These are phyloP conservation scores for Chlamydotis undulata DNA, from an alignment of 2,113 vertebrate species.

Conservation along the genomic window DNA sequence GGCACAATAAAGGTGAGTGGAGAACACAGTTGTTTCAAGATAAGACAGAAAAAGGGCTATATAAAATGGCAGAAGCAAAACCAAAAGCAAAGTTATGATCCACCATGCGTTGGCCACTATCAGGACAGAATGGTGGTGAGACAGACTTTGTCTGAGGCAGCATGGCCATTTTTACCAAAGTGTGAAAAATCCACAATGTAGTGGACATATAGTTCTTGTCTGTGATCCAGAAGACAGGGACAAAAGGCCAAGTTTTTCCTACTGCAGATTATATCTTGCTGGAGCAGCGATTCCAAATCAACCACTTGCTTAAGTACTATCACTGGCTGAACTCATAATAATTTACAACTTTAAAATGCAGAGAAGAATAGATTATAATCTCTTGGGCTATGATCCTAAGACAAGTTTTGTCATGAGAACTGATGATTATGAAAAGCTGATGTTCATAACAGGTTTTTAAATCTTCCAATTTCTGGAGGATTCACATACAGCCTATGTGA, in stretches of 20 bases:
- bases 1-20: background rate
- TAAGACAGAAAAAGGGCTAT: background rate
- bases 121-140: background rate
- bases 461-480: background rate
- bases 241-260: background rate
- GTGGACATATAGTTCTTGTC: background rate
- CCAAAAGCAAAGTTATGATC: background rate
- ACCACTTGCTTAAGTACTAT: background rate
- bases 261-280: background rate
- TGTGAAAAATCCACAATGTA: background rate
- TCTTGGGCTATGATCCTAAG: background rate
- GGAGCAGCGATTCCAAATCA: background rate
- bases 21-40: background rate
- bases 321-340: background rate
- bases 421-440: background rate
- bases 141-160: background rate
- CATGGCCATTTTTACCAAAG: background rate
- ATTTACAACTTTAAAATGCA: background rate
- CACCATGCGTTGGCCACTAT: background rate
- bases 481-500: background rate
- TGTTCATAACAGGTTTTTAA: background rate
- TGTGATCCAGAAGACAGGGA: background rate
- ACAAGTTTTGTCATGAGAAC: background rate
- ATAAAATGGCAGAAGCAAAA: background rate
- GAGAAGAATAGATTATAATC: background rate